Conservation (phyloP, 2,797 vertebrate genomes). For the Podarcis lilfordi region DNA sequence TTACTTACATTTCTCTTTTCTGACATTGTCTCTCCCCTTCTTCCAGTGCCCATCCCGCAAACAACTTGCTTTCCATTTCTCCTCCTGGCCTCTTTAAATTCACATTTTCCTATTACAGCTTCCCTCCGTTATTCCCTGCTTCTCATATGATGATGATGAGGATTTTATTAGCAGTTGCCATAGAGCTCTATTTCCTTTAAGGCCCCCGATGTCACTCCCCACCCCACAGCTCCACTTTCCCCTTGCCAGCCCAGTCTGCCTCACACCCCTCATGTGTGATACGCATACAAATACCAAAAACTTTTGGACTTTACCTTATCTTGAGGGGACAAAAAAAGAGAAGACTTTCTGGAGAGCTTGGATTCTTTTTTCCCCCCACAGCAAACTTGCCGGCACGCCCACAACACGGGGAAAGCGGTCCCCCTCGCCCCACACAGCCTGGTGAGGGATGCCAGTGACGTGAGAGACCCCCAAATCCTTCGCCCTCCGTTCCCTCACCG, state of each 20-base stretch:
- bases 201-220: neutral
- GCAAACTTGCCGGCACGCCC: neutral
- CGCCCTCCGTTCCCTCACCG: neutral
- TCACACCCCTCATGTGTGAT: neutral
- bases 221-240: slow-evolving; percentile 12
- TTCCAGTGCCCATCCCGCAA: neutral
- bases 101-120: neutral
- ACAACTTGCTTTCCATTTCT: neutral
- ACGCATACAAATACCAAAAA: neutral
- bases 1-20: neutral
- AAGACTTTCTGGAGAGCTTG: neutral
- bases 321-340: neutral
- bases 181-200: neutral
- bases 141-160: slow-evolving; percentile 27
- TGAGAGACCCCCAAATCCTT: slow-evolving; percentile 17
- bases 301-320: slow-evolving; percentile 61
- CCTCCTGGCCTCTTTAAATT: neutral
- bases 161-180: slow-evolving; percentile 27
- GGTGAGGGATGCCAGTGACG: neutral
- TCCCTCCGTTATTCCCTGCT: slow-evolving; percentile 5
- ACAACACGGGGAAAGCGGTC: rapidly evolving
- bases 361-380: neutral
- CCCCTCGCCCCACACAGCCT: slow-evolving; percentile 34
- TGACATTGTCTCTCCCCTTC: neutral
- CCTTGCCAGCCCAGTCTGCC: neutral